Percentiles rank a stretch among this genome's conserved stretches.
These are phyloP conservation scores for Buteo buteo DNA, from an alignment of 2,113 vertebrate genomes.

Conservation along the genomic window DNA sequence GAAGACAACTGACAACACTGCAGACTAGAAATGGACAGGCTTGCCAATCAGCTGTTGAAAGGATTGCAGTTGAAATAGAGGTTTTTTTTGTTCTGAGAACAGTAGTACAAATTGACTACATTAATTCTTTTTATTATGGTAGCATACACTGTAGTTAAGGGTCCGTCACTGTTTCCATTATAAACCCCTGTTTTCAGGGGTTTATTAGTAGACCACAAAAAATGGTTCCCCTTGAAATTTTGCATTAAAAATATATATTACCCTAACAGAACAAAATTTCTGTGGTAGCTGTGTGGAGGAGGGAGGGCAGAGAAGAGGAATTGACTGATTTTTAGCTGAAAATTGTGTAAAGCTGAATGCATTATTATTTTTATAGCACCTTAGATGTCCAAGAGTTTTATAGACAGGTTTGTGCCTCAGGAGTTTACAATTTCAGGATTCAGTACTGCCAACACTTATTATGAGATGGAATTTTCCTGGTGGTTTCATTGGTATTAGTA, in stretches of 20 bases:
- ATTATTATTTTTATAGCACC: slow-evolving; percentile 44
- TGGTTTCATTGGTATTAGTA: neutral
- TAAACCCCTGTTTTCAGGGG: slow-evolving; percentile 69
- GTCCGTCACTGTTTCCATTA: slow-evolving; percentile 72
- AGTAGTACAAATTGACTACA: slow-evolving; percentile 84
- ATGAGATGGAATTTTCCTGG: neutral
- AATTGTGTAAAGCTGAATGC: slow-evolving; percentile 29
- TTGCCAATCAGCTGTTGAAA: slow-evolving; percentile 83
- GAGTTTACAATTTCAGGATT: slow-evolving; percentile 21
- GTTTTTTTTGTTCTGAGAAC: slow-evolving; percentile 79
- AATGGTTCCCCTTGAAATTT: slow-evolving; percentile 62
- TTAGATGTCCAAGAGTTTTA: slow-evolving; percentile 37
- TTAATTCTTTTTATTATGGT: slow-evolving; percentile 82
- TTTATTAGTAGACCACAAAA: slow-evolving; percentile 71
- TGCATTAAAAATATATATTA: slow-evolving; percentile 31
- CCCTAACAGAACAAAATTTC: slow-evolving; percentile 28
- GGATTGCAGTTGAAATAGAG: slow-evolving; percentile 71
- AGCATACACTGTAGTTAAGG: slow-evolving; percentile 72
- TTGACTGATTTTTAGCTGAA: slow-evolving; percentile 22
- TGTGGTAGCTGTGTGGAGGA: neutral
- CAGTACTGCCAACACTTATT: neutral
- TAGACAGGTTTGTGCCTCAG: slow-evolving; percentile 20
- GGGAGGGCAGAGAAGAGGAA: neutral
- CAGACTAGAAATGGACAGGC: slow-evolving; percentile 77
- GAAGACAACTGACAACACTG: slow-evolving; percentile 80